Base-by-base conservation (phyloP, 1,140 invertebrate genomes). In the Listronotus bonariensis region DNA sequence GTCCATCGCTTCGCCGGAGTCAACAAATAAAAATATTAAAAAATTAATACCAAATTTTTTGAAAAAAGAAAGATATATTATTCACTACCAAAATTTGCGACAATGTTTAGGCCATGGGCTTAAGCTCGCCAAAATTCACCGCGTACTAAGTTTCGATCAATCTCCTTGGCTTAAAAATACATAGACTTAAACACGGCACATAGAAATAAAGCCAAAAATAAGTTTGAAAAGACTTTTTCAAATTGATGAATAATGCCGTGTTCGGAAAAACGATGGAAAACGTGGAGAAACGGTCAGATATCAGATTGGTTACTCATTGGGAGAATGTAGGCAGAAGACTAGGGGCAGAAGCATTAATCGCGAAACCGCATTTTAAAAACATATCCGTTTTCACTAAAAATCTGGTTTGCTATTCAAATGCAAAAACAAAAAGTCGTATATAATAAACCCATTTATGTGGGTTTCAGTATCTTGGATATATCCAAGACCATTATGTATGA, bases 241-340 rank as follows among this genome's bases (percentile, higher is more conserved):
- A 83, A 69, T 65, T 81, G 0, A 75, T 80, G 70, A 80, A 78
- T 52, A 82, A 82, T 67, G 41, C 72, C 5, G 68, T 79, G 10
- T 80, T 80, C 74, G 80, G 82, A 6, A 81, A 82, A 73, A 81
- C 76, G 4, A 77, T 81, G 70, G 79, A 82, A 67, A 79, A 81
- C 65, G 68, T 78, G 10, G 53, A 73, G 40, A 78, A 77, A 51
- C 56, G 72, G 32, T 59, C 68, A 15, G 68, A 79, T 68, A 58
- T 82, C 3, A 74, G 76, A 72, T 40, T 80, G 34, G 62, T 71
- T 6, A 74, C 64, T 10, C 56, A 68, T 57, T 76, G 71, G 71
- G 43, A 51, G 51, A 34, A 51, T 34, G 26, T 11, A 10, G 11
- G 14, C 7, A 14, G 40, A 7, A 14, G 26, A 68, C 57, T 54